phyloP scores from a whole-genome alignment of 2,888 invertebrate genomes.

The Chironomus tentans region DNA sequence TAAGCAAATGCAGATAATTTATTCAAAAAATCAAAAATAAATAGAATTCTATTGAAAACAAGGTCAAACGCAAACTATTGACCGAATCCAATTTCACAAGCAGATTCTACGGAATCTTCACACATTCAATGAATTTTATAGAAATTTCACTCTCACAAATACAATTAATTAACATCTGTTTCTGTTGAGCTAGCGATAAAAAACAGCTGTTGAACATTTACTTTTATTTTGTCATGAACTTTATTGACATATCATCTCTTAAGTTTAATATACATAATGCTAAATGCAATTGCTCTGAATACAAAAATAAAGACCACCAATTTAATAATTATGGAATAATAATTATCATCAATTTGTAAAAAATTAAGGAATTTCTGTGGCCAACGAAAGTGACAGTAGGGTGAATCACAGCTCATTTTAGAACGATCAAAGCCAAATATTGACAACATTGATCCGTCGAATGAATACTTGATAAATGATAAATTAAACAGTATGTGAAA shows the following conservation, averaged over 20 bases:
- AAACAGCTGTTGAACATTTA: neutral
- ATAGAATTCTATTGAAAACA: too few relatives aligned
- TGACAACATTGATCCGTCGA: constrained; percentile 65
- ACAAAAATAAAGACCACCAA: constrained; percentile 50
- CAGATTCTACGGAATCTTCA: too few relatives aligned
- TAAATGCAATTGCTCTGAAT: constrained; percentile 51
- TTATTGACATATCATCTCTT: neutral
- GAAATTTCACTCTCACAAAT: too few relatives aligned
- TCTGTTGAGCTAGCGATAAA: neutral
- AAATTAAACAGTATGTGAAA: constrained; percentile 74
- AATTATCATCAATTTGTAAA: constrained; percentile 56
- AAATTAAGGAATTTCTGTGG: constrained; percentile 57
- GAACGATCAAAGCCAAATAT: constrained; percentile 66
- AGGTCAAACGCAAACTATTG: too few relatives aligned
- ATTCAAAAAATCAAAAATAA: too few relatives aligned
- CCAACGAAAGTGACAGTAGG: constrained; percentile 57
- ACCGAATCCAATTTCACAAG: too few relatives aligned
- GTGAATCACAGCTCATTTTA: constrained; percentile 53
- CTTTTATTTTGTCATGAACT: neutral
- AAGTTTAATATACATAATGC: constrained; percentile 43
- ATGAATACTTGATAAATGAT: constrained; percentile 56
- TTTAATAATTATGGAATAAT: constrained; percentile 54
- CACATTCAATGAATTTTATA: too few relatives aligned
- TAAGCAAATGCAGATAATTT: too few relatives aligned
- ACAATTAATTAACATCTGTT: neutral